These are phyloP conservation scores for Lateolabrax maculatus DNA, from an alignment of 2,797 vertebrate genomes.

Conservation along the genomic window DNA sequence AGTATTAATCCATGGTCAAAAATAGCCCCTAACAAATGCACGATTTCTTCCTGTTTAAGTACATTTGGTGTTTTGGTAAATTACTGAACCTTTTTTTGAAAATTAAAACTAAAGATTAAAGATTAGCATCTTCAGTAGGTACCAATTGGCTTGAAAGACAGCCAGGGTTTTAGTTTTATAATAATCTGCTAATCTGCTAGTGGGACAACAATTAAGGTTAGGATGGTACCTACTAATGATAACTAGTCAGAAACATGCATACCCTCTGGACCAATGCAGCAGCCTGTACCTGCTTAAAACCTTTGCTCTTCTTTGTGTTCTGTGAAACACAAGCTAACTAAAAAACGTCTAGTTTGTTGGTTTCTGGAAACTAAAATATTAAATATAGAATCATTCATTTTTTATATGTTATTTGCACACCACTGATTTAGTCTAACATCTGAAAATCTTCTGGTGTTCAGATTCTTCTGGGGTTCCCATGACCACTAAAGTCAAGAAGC, in stretches of 20 bases:
- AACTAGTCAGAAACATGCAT: neutral
- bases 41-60: too few relatives aligned
- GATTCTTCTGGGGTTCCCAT: neutral
- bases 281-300: neutral
- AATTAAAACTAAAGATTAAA: too few relatives aligned
- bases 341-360: neutral
- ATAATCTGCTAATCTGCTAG: neutral
- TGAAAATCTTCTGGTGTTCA: neutral
- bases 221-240: neutral
- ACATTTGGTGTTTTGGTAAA: neutral
- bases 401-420: neutral
- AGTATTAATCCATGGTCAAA: neutral
- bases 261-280: neutral
- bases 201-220: neutral
- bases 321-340: neutral
- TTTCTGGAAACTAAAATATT: neutral
- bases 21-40: too few relatives aligned
- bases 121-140: neutral
- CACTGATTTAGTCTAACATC: neutral
- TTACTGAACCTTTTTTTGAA: neutral
- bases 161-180: neutral
- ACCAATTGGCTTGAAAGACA: too few relatives aligned
- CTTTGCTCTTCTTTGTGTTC: neutral
- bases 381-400: too few relatives aligned
- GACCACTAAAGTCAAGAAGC: neutral